Base-by-base conservation (phyloP, 2,797 vertebrate species). In the Triplophysa bombifrons region DNA sequence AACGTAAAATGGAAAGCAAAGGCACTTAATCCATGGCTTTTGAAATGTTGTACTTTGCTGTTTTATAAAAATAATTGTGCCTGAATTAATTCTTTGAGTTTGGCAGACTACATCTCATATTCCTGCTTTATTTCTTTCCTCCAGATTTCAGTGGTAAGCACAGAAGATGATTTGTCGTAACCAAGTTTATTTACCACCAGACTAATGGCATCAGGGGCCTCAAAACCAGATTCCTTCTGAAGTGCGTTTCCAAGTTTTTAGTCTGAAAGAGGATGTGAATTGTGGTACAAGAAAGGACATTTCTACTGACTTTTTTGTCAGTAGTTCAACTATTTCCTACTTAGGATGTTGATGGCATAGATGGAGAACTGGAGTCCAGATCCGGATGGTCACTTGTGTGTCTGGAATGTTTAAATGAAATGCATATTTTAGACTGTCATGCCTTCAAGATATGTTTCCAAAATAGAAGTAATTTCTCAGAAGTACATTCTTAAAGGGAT, bases 61-160 rank as follows among this genome's bases (percentile, higher is more conserved):
- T 48, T 48, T 46, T 38, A 30, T 13, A 41, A 41, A 41, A 9
- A 1, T 9, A 9, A 9, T 9, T 41, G 7, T 41, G 38, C 7
- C 9, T 41, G 30, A 30, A 5, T 30, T 30, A 30, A 5, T 75
- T 55, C 16, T 10, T 66, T 55, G 25, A 25, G 3, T 2, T 63
- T 34, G 27, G 13, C 13, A 61, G 60, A 30, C 14, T 17, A 41
- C 41, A 41, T 8, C 30, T 34, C 16, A 64, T 76, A 11, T 56
- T 20, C 48, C 2, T 14, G 6, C 4, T 55, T 17, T 72, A 71
- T 86, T 60, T 61, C 60, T 85, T 84, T 87, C 84, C 34, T 76
- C 22, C 93, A 99, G 98, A 98, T 99, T 91, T 99, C 98, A 0
- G 94, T 99, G 85, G 98, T 99, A 85, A 99, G 96, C 93, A 99